phyloP scores from a whole-genome alignment of 2,797 vertebrate genomes.

The Tokudaia muenninki region DNA sequence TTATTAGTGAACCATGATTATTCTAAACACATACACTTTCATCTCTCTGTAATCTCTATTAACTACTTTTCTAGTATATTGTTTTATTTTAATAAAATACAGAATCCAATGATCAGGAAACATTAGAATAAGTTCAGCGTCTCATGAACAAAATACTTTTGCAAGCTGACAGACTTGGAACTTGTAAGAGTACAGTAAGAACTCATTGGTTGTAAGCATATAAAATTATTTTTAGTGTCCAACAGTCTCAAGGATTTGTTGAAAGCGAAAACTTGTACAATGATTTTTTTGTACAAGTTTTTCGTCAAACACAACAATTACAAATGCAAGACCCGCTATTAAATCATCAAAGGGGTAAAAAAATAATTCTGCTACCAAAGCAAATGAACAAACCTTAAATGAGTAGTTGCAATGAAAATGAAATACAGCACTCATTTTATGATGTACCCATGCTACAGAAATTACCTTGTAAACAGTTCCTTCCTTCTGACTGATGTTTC shows the following conservation, averaged over 20 bases:
- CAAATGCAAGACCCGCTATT: not conserved
- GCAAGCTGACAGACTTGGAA: not conserved
- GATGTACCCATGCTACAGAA: not conserved
- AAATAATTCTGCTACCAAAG: not conserved
- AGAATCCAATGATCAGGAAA: not conserved
- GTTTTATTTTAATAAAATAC: not conserved
- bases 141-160: not conserved
- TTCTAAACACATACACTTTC: fast-evolving
- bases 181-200: not conserved
- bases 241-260: not conserved
- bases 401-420: not conserved
- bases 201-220: not conserved
- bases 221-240: not conserved
- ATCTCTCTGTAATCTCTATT: not conserved
- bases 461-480: not conserved
- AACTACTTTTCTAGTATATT: not conserved
- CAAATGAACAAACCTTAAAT: not conserved
- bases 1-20: not conserved
- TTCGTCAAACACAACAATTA: not conserved
- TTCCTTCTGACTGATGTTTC: not conserved
- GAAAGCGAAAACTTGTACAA: not conserved
- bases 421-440: not conserved
- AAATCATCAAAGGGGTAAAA: not conserved
- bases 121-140: not conserved
- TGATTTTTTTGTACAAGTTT: not conserved